A percentile compares a stretch with the other conserved stretches of the same genome.
Conservation (phyloP, 2,113 vertebrate genomes). For the Neomonachus schauinslandi region DNA sequence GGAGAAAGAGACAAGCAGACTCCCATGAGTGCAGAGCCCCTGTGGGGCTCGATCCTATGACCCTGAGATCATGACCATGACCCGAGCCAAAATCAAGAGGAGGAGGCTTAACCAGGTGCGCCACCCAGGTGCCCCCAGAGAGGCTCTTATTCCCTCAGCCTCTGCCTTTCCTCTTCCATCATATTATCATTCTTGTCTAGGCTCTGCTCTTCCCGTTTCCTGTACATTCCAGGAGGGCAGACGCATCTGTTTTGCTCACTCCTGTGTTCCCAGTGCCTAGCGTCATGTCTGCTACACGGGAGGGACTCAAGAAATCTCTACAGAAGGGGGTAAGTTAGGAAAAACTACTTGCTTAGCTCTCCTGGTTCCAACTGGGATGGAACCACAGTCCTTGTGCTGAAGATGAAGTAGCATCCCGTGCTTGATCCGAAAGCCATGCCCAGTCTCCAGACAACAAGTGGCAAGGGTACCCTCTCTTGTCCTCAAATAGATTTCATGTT, state of each 20-base stretch:
- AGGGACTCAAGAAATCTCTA: background rate
- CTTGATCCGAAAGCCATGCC: background rate
- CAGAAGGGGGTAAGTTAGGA: background rate
- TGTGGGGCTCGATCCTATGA: background rate
- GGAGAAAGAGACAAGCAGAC: background rate
- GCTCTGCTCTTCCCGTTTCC: background rate
- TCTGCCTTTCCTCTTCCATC: background rate
- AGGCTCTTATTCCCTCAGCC: background rate
- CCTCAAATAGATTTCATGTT: fast-evolving
- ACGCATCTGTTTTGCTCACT: background rate
- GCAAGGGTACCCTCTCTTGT: background rate
- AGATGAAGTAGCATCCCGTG: fast-evolving
- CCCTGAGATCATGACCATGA: background rate
- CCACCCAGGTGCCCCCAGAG: no score
- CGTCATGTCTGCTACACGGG: background rate
- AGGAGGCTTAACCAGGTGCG: no score
- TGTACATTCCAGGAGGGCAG: background rate
- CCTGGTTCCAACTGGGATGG: background rate
- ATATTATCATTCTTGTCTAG: background rate
- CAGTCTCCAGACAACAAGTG: background rate
- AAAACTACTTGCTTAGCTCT: background rate
- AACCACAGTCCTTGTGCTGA: fast-evolving
- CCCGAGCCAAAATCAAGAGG: background rate
- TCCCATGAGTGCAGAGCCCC: fast-evolving
- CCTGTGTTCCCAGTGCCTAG: background rate